Conservation (phyloP, 1,140 invertebrate species). For the Zaprionus ornatus region DNA sequence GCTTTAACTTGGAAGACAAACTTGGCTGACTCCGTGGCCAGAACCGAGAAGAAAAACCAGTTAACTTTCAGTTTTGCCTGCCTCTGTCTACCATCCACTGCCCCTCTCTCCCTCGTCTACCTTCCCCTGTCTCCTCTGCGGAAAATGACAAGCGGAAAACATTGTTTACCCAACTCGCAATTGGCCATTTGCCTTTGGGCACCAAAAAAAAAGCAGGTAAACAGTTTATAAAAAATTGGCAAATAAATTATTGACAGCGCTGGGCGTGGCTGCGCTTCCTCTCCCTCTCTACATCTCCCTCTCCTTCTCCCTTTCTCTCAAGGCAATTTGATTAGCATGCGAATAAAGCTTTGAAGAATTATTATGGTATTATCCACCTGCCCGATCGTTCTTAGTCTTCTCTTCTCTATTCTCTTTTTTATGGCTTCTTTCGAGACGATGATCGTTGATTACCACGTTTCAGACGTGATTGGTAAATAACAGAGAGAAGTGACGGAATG, state of each 20-base stretch:
- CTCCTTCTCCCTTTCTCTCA: background rate
- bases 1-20: constrained; percentile 30
- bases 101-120: too few species aligned
- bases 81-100: background rate
- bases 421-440: constrained; percentile 30
- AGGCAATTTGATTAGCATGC: constrained; percentile 35
- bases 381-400: constrained; percentile 16
- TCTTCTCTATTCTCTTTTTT: constrained; percentile 14
- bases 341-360: constrained; percentile 12
- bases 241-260: constrained; percentile 20
- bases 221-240: constrained; percentile 24
- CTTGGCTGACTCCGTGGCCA: background rate
- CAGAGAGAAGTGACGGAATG: constrained; percentile 7
- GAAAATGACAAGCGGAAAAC: constrained; percentile 51
- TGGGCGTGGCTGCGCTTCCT: constrained; percentile 16
- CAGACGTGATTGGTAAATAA: constrained; percentile 38
- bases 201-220: constrained; percentile 12
- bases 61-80: constrained; percentile 45
- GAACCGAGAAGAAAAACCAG: constrained; percentile 20
- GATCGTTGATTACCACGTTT: constrained; percentile 24
- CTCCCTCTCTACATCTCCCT: too few species aligned
- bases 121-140: too few species aligned
- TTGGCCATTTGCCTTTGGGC: constrained; percentile 4
- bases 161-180: constrained; percentile 39
- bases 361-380: constrained; percentile 18